Base-by-base conservation (phyloP, 2,113 vertebrate species). In the Nansenia antarctica region DNA sequence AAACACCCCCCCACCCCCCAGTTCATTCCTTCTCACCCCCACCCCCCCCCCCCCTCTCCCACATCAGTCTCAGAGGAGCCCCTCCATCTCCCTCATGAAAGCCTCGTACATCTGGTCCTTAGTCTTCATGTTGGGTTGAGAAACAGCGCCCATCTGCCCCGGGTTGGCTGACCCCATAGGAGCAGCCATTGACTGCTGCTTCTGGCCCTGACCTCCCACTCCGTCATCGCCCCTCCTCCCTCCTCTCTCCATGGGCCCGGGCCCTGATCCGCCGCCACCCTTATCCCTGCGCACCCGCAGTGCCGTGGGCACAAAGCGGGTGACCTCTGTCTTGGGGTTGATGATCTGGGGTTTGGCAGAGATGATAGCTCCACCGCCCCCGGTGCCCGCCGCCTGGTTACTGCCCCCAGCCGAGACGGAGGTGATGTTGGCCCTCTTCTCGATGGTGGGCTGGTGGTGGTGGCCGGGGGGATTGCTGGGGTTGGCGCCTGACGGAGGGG, bases 61-160 rank as follows among this genome's bases (percentile, higher is more conserved):
- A 34, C 57, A 9, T 0, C 1, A 74, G 59, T 79, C 63, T 89
- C 87, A 94, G 42, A 99, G 94, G 3, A 99, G 93, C 70, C 98
- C 96, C 79, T 99, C 95, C 97, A 99, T 99, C 86, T 99, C 98
- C 71, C 97, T 96, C 98, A 99, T 99, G 81, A 99, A 99, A 30
- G 96, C 96, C 88, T 99, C 98, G 79, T 99, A 99, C 67, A 98
- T 93, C 80, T 99, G 96, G 92, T 99, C 97, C 89, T 99, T 99
- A 65, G 96, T 99, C 90, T 98, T 96, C 91, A 98, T 94, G 62
- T 85, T 96, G 77, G 95, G 83, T 72, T 93, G 91, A 74, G 93
- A 83, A 82, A 93, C 90, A 0, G 91, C 87, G 1, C 85, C 78
- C 35, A 91, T 82, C 60, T 92, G 87, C 86, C 87, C 47, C 64